Conservation (phyloP, 2,888 invertebrate species). For the Lapara coniferarum region DNA sequence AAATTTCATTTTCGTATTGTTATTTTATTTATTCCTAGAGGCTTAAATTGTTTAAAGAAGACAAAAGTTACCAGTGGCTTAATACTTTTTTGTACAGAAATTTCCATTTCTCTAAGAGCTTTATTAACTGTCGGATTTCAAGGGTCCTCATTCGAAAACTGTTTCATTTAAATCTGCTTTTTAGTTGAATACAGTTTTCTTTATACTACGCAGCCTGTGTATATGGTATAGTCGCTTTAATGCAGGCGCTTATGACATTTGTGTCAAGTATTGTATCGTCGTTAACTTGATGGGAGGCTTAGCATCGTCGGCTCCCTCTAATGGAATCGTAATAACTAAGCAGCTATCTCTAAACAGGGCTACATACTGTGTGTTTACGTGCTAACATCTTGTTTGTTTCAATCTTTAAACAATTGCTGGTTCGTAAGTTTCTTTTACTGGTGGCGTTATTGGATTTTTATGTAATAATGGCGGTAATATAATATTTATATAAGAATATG, state of each 20-base stretch:
- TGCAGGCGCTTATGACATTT: conserved; percentile 11
- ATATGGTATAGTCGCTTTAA: background rate
- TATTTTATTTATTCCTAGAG: background rate
- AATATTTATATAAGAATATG: background rate
- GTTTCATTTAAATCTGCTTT: background rate
- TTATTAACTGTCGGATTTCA: conserved; percentile 6
- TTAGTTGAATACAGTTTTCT: background rate
- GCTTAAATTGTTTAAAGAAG: conserved; percentile 11
- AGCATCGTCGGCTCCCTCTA: conserved; percentile 39
- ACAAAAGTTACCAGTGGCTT: conserved; percentile 8
- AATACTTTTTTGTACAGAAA: background rate
- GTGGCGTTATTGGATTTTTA: background rate
- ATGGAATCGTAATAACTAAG: conserved; percentile 67
- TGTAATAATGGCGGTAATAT: background rate
- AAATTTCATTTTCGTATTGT: background rate
- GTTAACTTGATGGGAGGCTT: conserved; percentile 7
- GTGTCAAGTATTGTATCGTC: conserved; percentile 14
- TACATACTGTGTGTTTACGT: background rate
- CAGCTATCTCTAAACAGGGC: conserved; percentile 31
- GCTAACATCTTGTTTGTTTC: background rate
- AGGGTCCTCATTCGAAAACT: background rate
- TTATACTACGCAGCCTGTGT: background rate
- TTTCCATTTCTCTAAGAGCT: background rate
- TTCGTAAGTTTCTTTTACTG: background rate
- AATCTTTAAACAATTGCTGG: background rate